Base-by-base conservation (phyloP, 2,888 invertebrate genomes). In the Aplocera efformata region DNA sequence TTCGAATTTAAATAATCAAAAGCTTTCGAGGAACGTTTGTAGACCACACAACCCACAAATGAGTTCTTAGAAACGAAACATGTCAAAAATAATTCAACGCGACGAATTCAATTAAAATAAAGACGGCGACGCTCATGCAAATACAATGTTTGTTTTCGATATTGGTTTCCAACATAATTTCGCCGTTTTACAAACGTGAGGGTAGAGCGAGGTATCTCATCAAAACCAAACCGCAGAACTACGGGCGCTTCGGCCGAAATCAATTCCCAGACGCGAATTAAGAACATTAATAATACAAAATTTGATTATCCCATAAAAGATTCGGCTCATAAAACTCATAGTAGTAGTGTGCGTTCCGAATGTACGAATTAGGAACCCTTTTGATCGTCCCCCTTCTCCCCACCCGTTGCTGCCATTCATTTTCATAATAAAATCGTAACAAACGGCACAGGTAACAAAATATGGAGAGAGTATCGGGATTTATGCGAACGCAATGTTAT, bases 401-500 rank as follows among this genome's bases (percentile, higher is more conserved):
- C 58, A 60, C 64, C 61, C 51, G 62, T 57, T 60, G 63, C 76
- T 79, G 80, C 84, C 86, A 84, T 86, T 86, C 86, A 88, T 88
- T 86, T 85, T 88, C 86, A 86, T 88, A 86, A 86, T 86, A 86
- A 86, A 86, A 86, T 86, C 82, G 86, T 79, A 85, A 85, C 85
- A 84, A 85, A 85, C 82, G 81, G 78, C 67, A 62, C 82, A 88
- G 86, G 86, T 86, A 88, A 81, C 83, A 74, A 85, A 85, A 85
- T 85, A 85, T 85, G 84, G 85, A 86, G 82, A 78, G 72, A 77
- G 82, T 80, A 74, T 71, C 70, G 57, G 65, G 72, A 86, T 86
- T 85, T 84, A 85, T 81, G 76, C 58, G 72, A 75, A 75, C 78
- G 72, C 76, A 69, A 77, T 70, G 63, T 63, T 62, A 84, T 81